Evolutionary conservation across 2,888 invertebrate genomes (phyloP).

Genomic region (Rhyacophila evoluta): DNA sequence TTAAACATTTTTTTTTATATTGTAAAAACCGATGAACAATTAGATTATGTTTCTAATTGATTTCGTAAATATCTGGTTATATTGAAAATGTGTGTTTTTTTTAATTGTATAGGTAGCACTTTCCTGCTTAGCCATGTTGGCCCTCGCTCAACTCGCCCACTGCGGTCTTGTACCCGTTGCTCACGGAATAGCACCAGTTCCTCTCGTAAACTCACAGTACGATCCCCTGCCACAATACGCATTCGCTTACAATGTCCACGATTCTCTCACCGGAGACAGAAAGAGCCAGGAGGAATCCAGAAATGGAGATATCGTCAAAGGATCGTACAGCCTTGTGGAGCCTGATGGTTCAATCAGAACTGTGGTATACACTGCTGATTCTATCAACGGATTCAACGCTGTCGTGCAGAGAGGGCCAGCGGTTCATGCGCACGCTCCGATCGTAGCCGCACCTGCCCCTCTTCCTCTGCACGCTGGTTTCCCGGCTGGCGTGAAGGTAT

Average conservation of each 20-base stretch:
- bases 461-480: conserved; percentile 31
- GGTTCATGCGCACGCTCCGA: conserved; percentile 49
- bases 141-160: conserved; percentile 46
- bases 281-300: conserved; percentile 60
- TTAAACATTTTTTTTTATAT: too few relatives aligned
- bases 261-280: conserved; percentile 60
- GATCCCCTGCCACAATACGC: conserved; percentile 60
- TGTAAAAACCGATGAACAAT: too few relatives aligned
- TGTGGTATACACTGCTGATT: conserved; percentile 61
- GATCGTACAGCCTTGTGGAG: conserved; percentile 60
- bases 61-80: too few relatives aligned
- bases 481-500: conserved; percentile 43
- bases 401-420: conserved; percentile 59
- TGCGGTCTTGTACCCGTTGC: conserved; percentile 48
- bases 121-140: conserved; percentile 45
- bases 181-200: conserved; percentile 52
- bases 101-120: conserved; percentile 50
- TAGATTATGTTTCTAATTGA: too few relatives aligned
- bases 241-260: conserved; percentile 61
- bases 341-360: conserved; percentile 60
- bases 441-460: conserved; percentile 38
- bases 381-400: conserved; percentile 61
- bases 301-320: conserved; percentile 60
- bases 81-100: too few relatives aligned
- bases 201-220: conserved; percentile 54